Evolutionary conservation across 2,797 vertebrate species (phyloP).

Genomic region (Bradypodion pumilum): DNA sequence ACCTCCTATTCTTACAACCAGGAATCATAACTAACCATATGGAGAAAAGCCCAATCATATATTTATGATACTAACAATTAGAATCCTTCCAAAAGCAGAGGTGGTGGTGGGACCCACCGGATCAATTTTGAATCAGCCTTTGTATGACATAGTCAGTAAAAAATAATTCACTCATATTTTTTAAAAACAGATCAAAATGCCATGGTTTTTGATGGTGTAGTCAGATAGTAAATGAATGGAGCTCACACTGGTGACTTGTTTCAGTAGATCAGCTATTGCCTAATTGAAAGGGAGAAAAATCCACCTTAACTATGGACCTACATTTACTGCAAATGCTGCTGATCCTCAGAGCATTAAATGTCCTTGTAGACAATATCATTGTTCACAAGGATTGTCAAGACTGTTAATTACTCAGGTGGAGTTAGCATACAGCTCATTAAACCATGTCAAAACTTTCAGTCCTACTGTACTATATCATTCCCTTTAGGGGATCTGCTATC

Average conservation of each 20-base stretch:
- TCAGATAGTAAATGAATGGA: conserved; percentile 5
- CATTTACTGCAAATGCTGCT: conserved; percentile 55
- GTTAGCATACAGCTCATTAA: conserved; percentile 74
- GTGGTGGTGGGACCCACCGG: no score
- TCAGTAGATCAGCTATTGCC: background rate
- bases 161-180: no score
- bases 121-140: no score
- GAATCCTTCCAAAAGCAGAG: no score
- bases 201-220: no score
- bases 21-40: no score
- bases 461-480: conserved; percentile 57
- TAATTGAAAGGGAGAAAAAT: conserved; percentile 28
- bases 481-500: conserved; percentile 69
- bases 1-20: no score
- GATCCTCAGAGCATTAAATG: conserved; percentile 59
- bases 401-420: conserved; percentile 75
- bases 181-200: no score
- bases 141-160: no score
- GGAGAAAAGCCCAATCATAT: no score
- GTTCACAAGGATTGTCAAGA: conserved; percentile 72
- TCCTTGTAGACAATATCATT: conserved; percentile 61
- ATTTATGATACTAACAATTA: no score
- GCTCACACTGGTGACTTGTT: background rate
- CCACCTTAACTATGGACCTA: conserved; percentile 47
- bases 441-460: conserved; percentile 73